Base-by-base conservation (phyloP, 2,797 vertebrate species). In the Bovichtus variegatus region DNA sequence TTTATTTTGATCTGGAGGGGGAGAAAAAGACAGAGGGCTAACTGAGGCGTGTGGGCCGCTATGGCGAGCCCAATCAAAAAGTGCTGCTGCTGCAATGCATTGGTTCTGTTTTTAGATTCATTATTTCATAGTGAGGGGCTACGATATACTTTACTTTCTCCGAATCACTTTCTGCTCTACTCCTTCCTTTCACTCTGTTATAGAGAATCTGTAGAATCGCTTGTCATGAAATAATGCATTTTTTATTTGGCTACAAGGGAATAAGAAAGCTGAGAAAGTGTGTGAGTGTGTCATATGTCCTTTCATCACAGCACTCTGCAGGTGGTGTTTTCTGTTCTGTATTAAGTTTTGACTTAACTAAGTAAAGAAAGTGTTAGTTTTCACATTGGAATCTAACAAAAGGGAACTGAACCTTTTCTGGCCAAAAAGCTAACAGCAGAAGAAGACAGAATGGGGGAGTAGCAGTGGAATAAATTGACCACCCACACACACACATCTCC, bases 91-190 rank as follows among this genome's bases (percentile, higher is more conserved):
- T 65, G 47, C 51, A 47, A 19, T 58, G 66, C n/a, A 41, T 1
- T 66, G 54, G 63, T 57, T 81, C 72, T 69, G 62, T 81, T 61
- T 50, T 27, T 57, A 76, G 78, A 85, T 75, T 68, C 80, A 87
- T 80, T 64, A 77, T 86, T 72, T 74, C 21, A 34, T 2, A 57
- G 51, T 50, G 41, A 77, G 29, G 31, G 54, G 62, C 34, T 31
- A 47, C 18, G 23, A 59, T 74, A 65, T 27, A 53, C 46, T n/a
- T 50, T 41, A 9, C 27, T 36, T n/a, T 13, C 31, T 54, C 66
- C 74, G 57, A 21, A 72, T 83, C 69, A 74, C 58, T 67, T 50
- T 66, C 67, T 74, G 23, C 25, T 44, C 58, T 27, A 53, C 51
- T 69, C 19, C 36, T 72, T 79, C 60, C 78, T 67, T 87, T 75